Evolutionary conservation across 2,113 vertebrate genomes (phyloP).

Genomic region (Dasypus novemcinctus): DNA sequence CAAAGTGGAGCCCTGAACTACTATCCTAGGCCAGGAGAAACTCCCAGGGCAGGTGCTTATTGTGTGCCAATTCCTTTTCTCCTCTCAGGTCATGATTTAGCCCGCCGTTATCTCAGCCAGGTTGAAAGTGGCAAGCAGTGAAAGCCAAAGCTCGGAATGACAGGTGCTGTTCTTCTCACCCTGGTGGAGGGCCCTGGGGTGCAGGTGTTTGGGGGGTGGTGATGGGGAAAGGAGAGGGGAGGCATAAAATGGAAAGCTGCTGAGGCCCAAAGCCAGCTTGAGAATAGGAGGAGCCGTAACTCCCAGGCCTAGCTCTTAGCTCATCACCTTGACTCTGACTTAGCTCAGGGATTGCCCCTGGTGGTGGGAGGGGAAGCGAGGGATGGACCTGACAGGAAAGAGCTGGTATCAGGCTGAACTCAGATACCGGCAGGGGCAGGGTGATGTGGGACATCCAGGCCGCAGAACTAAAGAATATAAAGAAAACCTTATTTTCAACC

Average conservation of each 20-base stretch:
- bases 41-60: not conserved
- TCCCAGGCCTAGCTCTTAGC: not conserved
- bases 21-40: not conserved
- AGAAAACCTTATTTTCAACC: not conserved
- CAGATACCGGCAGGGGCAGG: not conserved
- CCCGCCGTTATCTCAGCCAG: not conserved
- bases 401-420: not conserved
- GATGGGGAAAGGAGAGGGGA: not conserved
- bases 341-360: not conserved
- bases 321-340: not conserved
- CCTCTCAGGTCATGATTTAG: not conserved
- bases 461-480: not conserved
- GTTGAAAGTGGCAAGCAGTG: not conserved
- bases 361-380: too few relatives aligned
- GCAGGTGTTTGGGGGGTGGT: not conserved
- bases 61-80: not conserved
- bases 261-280: not conserved
- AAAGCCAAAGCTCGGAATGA: not conserved
- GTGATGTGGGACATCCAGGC: not conserved
- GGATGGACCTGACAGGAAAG: not conserved
- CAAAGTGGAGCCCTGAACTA: not conserved
- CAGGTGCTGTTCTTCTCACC: rapidly evolving
- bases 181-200: not conserved
- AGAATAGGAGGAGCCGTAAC: not conserved
- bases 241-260: not conserved